Percentiles rank a stretch among this genome's conserved stretches.
These are phyloP conservation scores for Crotalus tigris DNA, from an alignment of 2,113 vertebrate species.

Conservation along the genomic window DNA sequence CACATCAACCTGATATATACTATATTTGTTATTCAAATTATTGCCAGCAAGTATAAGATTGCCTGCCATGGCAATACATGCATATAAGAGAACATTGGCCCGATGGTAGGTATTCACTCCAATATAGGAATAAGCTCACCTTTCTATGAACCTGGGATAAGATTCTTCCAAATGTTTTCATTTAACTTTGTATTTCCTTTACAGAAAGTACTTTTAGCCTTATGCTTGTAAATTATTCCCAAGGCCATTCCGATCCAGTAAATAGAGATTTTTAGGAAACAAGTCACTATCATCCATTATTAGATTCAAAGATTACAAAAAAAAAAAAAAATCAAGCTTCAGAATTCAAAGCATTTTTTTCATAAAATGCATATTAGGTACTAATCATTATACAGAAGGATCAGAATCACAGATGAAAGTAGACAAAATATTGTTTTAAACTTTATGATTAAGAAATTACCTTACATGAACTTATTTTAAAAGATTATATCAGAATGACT, in stretches of 20 bases:
- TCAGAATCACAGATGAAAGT: background rate
- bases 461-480: background rate
- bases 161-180: constrained; percentile 27
- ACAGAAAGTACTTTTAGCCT: constrained; percentile 25
- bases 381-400: background rate
- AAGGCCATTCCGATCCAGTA: constrained; percentile 15
- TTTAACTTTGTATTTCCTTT: constrained; percentile 30
- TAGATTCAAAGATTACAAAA: constrained; percentile 22
- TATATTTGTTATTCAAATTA: constrained; percentile 46
- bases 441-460: background rate
- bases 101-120: constrained; percentile 45
- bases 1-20: constrained; percentile 31
- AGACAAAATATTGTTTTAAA: background rate
- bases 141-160: constrained; percentile 1
- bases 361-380: background rate
- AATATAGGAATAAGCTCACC: constrained; percentile 5
- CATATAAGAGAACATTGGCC: background rate
- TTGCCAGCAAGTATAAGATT: constrained; percentile 38
- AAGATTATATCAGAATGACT: background rate
- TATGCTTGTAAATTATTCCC: constrained; percentile 14
- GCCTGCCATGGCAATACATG: constrained; percentile 22
- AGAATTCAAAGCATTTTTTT: background rate
- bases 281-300: constrained; percentile 47
- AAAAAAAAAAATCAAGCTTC: constrained; percentile 13
- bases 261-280: constrained; percentile 9